Conservation (phyloP, 2,888 invertebrate species). For the Scaptomyza caliginosa region DNA sequence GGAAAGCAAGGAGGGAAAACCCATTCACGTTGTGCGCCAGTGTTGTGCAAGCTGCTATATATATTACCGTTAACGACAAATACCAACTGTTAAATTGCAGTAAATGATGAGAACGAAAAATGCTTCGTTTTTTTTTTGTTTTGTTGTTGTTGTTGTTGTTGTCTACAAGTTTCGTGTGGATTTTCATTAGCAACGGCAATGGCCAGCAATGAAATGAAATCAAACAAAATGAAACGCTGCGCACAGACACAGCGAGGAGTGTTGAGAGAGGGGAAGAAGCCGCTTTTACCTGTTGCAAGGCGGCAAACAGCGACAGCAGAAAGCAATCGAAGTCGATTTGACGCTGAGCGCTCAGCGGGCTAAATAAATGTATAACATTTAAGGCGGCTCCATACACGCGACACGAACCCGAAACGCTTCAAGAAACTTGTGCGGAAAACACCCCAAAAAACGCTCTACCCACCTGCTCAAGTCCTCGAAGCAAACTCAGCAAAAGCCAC, state of each 20-base stretch:
- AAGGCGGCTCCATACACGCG: slow-evolving; percentile 65
- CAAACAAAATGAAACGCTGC: slow-evolving; percentile 54
- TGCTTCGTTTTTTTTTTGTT: background rate
- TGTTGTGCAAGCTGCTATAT: slow-evolving; percentile 32
- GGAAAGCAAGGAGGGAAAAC: background rate
- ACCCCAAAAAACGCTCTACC: slow-evolving; percentile 2
- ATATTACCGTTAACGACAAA: slow-evolving; percentile 59
- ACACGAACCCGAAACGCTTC: slow-evolving; percentile 30
- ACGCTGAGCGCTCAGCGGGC: slow-evolving; percentile 60
- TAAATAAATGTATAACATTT: slow-evolving; percentile 75
- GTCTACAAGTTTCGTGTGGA: slow-evolving; percentile 69
- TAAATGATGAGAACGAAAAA: slow-evolving; percentile 33
- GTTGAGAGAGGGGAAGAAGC: background rate
- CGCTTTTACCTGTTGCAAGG: slow-evolving; percentile 62
- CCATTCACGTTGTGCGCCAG: background rate
- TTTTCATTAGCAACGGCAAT: slow-evolving; percentile 72
- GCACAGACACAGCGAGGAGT: slow-evolving; percentile 7
- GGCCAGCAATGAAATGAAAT: slow-evolving; percentile 64
- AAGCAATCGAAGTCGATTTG: slow-evolving; percentile 75
- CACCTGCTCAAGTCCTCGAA: background rate
- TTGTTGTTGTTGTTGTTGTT: slow-evolving; percentile 10
- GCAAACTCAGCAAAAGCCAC: slow-evolving; percentile 18
- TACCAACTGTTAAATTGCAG: slow-evolving; percentile 67
- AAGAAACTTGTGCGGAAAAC: slow-evolving; percentile 29
- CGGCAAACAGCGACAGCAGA: slow-evolving; percentile 50